Conservation (phyloP, 2,888 invertebrate genomes). For the Acrobasis consociella region DNA sequence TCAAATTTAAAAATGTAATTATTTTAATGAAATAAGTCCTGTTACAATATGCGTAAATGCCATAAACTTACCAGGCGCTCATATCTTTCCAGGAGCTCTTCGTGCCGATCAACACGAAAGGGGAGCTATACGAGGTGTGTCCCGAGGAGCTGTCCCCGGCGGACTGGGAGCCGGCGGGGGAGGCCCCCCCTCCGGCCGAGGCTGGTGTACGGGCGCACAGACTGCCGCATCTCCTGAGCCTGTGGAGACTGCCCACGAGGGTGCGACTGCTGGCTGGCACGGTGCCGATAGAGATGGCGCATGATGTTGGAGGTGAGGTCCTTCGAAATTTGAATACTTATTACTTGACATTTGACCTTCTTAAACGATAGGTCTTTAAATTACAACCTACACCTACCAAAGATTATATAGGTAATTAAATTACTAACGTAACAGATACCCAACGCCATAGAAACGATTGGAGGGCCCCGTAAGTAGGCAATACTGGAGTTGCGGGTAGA, state of each 20-base stretch:
- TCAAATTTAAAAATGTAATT: too few species aligned
- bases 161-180: slow-evolving; percentile 77
- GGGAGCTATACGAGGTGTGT: slow-evolving; percentile 87
- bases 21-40: too few species aligned
- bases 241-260: slow-evolving; percentile 82
- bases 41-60: not conserved
- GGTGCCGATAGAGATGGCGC: slow-evolving; percentile 82
- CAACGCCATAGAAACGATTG: too few species aligned
- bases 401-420: too few species aligned
- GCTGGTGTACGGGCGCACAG: slow-evolving; percentile 82
- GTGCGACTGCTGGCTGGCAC: slow-evolving; percentile 84
- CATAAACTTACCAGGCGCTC: slow-evolving; percentile 29
- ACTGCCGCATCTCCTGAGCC: slow-evolving; percentile 80
- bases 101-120: slow-evolving; percentile 88
- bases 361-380: too few species aligned
- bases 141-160: slow-evolving; percentile 79
- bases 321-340: too few species aligned
- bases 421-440: too few species aligned
- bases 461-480: too few species aligned
- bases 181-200: slow-evolving; percentile 70
- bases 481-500: too few species aligned
- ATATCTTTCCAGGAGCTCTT: slow-evolving; percentile 84
- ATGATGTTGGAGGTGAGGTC: slow-evolving; percentile 84
- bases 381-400: too few species aligned
- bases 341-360: too few species aligned